Evolutionary conservation across 2,888 invertebrate species (phyloP), one percentile per base, ranked within the genome.

Genomic region (Cerastis leucographa): DNA sequence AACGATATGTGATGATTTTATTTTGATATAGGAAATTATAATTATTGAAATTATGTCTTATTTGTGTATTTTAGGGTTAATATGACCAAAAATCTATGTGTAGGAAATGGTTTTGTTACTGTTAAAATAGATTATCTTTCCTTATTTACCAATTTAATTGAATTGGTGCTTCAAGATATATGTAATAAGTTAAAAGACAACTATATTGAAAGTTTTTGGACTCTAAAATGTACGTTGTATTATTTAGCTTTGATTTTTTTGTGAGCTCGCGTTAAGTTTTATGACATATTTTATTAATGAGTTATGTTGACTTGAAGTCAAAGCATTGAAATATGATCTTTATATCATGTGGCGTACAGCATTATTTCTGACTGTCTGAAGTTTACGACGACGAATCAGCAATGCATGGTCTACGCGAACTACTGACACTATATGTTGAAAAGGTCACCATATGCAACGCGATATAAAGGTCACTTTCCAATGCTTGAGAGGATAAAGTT

Each of bases 1-100:
- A 84, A 54, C 14, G 0, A 29, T 51, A 67, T 82, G 82, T 76
- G 82, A 78, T 82, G 35, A 3, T 44, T 25, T 78, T n/a, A 49
- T 74, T 49, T 64, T 81, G 9, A 19, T 46, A n/a, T 42, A 40
- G 1, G 14, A 46, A 11, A 44, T 25, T 9, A n/a, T n/a, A n/a
- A n/a, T 19, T 5, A 12, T 70, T 22, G 8, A 44, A 44, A 51
- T 46, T 49, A 22, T 72, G 12, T 62, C 22, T 81, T 11, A 46
- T 54, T 42, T 17, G 3, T 29, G 25, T 54, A 42, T 25, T 14
- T 40, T 40, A 67, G 22, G 4, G 22, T 25, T 6, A 22, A 17
- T 64, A 29, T 29, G 17, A 11, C 4, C 0, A 8, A 0, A 40
- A 40, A 44, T 54, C 0, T 17, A 65, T n/a, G 12, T 0, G 14